These are phyloP conservation scores for Patella depressa DNA, from an alignment of 2,888 invertebrate genomes.

Conservation along the genomic window DNA sequence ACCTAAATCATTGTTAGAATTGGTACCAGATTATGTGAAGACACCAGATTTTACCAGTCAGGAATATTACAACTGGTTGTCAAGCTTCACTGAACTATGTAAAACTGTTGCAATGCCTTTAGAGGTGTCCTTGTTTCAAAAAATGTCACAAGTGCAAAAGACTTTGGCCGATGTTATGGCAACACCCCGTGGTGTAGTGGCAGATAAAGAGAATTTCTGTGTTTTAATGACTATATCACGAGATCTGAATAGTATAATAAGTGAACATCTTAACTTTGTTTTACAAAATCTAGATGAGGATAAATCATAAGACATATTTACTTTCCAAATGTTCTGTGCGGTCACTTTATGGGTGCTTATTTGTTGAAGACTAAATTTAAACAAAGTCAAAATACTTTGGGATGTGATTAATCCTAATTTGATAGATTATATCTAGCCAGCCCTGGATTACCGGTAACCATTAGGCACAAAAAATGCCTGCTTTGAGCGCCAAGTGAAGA, in stretches of 20 bases:
- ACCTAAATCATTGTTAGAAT: background rate
- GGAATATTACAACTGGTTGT: conserved; percentile 68
- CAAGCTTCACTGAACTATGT: conserved; percentile 63
- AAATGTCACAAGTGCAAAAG: conserved; percentile 68
- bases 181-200: conserved; percentile 62
- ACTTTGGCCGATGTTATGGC: conserved; percentile 67
- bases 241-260: conserved; percentile 61
- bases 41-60: conserved; percentile 66
- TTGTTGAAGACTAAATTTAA: too few species aligned
- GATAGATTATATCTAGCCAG: too few species aligned
- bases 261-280: conserved; percentile 62
- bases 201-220: conserved; percentile 64
- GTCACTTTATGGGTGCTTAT: too few species aligned
- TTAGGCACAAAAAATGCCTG: too few species aligned
- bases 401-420: too few species aligned
- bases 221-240: conserved; percentile 65
- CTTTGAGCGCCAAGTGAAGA: too few species aligned
- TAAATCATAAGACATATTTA: too few species aligned
- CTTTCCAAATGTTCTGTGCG: too few species aligned
- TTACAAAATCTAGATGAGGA: conserved; percentile 48
- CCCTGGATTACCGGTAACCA: too few species aligned
- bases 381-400: too few species aligned
- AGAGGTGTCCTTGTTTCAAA: conserved; percentile 60
- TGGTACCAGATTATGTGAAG: conserved; percentile 51
- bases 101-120: conserved; percentile 63